These are phyloP conservation scores for Iphiclides podalirius DNA, from an alignment of 2,888 invertebrate genomes.

Conservation along the genomic window DNA sequence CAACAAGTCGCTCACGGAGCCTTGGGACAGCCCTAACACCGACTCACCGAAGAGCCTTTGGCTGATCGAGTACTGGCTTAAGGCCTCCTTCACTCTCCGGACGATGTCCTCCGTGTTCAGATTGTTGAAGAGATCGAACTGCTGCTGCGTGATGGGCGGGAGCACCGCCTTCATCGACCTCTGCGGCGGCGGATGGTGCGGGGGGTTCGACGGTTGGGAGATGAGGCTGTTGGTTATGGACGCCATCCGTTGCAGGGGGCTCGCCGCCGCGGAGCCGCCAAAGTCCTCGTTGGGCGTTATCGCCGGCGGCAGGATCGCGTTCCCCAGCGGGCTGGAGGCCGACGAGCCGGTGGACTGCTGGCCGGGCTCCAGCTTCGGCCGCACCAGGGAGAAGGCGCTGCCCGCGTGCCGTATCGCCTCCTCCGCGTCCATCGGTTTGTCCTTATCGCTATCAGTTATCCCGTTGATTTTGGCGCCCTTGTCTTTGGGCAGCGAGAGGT, in stretches of 20 bases:
- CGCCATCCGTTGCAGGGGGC: slow-evolving; percentile 98
- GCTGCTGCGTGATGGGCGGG: slow-evolving; percentile 98
- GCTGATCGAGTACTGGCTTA: slow-evolving; percentile 97
- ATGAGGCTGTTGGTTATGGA: slow-evolving; percentile 98
- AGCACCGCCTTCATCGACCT: slow-evolving; percentile 97
- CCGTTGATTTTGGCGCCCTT: slow-evolving; percentile 83
- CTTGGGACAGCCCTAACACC: slow-evolving; percentile 97
- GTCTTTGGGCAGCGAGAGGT: slow-evolving; percentile 91
- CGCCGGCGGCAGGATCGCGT: slow-evolving; percentile 91
- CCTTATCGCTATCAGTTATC: slow-evolving; percentile 84
- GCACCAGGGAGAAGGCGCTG: slow-evolving; percentile 92
- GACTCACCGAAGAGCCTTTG: slow-evolving; percentile 99
- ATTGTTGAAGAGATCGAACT: slow-evolving; percentile 98
- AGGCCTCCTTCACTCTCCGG: slow-evolving; percentile 95
- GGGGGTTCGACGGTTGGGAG: slow-evolving; percentile 92
- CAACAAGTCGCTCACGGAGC: slow-evolving; percentile 97
- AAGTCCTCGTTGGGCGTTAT: slow-evolving; percentile 91
- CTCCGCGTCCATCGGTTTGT: slow-evolving; percentile 80
- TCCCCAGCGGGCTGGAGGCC: slow-evolving; percentile 91
- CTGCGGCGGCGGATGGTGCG: slow-evolving; percentile 90
- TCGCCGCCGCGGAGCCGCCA: slow-evolving; percentile 89
- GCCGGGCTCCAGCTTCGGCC: slow-evolving; percentile 91
- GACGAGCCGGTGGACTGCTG: slow-evolving; percentile 87
- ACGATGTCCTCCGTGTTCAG: slow-evolving; percentile 99
- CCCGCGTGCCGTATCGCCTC: slow-evolving; percentile 88